Base-by-base conservation (phyloP, 2,888 invertebrate genomes). In the Alloplasta piceator region DNA sequence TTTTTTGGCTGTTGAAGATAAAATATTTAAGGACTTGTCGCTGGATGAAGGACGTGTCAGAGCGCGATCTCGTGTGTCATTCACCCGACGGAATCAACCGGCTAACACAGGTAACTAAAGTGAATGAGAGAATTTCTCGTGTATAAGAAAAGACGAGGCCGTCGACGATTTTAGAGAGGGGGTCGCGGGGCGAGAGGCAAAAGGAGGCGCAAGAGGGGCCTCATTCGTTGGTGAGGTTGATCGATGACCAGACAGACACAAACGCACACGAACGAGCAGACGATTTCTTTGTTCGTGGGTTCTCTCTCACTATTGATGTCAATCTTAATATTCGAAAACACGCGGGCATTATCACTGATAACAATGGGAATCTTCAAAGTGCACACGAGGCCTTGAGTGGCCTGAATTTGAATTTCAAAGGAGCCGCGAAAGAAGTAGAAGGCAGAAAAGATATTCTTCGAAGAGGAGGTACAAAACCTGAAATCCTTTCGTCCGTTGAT, bases 101-200 rank as follows among this genome's bases (percentile, higher is more conserved):
- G 26, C 10, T 12, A 77, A 82, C 64, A 74, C 82, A 83, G 83
- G 83, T 82, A 82, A 82, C 78, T 76, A 48, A 68, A 63, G 71
- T 82, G 73, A 81, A 72, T 79, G 78, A 76, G 73, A 61, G 26
- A 67, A 73, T 66, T 77, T 80, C 74, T 77, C 61, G 64, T 3
- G 56, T 64, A 66, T 66, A 68, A 78, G 78, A 82, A 81, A 52
- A 14, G 52, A 14, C 52, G 52, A 43, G 43, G 43, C 26, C 26
- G 26, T 26, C 26, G 26, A 26, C 26, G 26, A 3, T 26, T 26
- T 26, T 26, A 26, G 50, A n/a, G 61, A 12, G 41, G 12, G 14
- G 6, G 41, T 36, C 70, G 55, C 12, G 38, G 6, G 75, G 12
- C 3, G 50, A 46, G 41, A 5, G 75, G 12, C 3, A 55, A 46